These are phyloP conservation scores for Ailuropoda melanoleuca DNA, from an alignment of 2,113 vertebrate genomes.

Conservation along the genomic window DNA sequence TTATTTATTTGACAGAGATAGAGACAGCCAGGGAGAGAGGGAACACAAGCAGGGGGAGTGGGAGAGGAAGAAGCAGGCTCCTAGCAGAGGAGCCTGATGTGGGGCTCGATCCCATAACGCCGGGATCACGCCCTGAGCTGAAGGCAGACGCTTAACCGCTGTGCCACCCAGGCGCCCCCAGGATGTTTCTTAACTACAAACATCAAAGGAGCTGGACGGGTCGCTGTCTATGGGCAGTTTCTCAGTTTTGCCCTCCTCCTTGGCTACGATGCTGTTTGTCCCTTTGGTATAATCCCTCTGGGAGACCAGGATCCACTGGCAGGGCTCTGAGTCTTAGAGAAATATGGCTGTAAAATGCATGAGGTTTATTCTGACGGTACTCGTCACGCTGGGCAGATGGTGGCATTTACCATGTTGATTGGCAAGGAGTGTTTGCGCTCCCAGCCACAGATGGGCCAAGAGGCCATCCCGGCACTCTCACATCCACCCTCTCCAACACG, in stretches of 20 bases:
- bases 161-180: too few relatives aligned
- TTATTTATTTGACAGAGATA: too few relatives aligned
- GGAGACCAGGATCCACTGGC: not conserved
- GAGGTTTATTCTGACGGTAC: slow-evolving; percentile 39
- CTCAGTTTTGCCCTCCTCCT: not conserved
- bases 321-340: slow-evolving; percentile 41
- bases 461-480: not conserved
- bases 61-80: too few relatives aligned
- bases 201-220: not conserved
- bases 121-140: too few relatives aligned
- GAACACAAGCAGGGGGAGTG: too few relatives aligned
- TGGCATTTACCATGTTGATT: slow-evolving; percentile 44
- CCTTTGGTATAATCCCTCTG: not conserved
- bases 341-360: not conserved
- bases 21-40: too few relatives aligned
- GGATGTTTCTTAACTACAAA: not conserved
- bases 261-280: not conserved
- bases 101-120: too few relatives aligned
- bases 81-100: too few relatives aligned
- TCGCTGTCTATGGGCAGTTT: not conserved
- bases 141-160: too few relatives aligned
- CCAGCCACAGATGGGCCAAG: not conserved
- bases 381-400: slow-evolving; percentile 54
- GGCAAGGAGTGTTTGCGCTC: not conserved
- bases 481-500: not conserved